Evolutionary conservation across 2,888 invertebrate genomes (phyloP), one percentile per base, ranked within the genome.

Genomic region (Amiota communis): DNA sequence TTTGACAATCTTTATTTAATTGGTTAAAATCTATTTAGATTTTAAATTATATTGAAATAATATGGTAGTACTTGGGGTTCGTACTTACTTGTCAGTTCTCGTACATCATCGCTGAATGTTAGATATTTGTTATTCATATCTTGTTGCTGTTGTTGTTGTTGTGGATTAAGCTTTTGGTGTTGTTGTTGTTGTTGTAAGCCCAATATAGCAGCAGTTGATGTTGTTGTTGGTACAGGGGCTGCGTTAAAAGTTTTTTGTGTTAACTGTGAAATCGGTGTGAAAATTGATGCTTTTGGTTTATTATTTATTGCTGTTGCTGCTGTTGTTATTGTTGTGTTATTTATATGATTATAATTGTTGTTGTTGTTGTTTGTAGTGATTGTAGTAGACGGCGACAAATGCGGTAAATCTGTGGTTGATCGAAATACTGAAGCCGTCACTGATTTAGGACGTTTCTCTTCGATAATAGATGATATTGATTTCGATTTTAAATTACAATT

Each of bases 61-160:
- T 36, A 23, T 23, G 1, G 23, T 23, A 23, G 1, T 23, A 2
- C 3, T 23, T 1, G 48, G 48, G 11, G 12, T 1, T 12, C 56
- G 67, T 57, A 95, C 95, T 94, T 91, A 97, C 96, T 95, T 91
- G 96, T 95, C 89, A 94, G 92, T 86, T 95, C 95, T 80, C 93
- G 92, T 90, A 95, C 94, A 91, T 96, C 95, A 88, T 95, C 96
- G 86, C 95, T 93, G 91, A 96, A 97, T 90, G 94, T 94, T 88
- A 97, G 93, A 92, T 95, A 97, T 90, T 95, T 96, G 91, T 95
- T 95, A 92, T 95, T 97, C 97, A 98, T 97, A 91, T 97, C 97
- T 92, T 96, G 93, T 82, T 96, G 94, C 90, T 94, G 92, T 80
- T 76, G 75, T 65, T 69, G 70, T 17, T 74, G 75, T 51, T 20